A percentile compares a stretch with the other conserved stretches of the same genome.
phyloP scores from a whole-genome alignment of 92 coral and sea anemone genomes.

The Zoanthus gigantus region DNA sequence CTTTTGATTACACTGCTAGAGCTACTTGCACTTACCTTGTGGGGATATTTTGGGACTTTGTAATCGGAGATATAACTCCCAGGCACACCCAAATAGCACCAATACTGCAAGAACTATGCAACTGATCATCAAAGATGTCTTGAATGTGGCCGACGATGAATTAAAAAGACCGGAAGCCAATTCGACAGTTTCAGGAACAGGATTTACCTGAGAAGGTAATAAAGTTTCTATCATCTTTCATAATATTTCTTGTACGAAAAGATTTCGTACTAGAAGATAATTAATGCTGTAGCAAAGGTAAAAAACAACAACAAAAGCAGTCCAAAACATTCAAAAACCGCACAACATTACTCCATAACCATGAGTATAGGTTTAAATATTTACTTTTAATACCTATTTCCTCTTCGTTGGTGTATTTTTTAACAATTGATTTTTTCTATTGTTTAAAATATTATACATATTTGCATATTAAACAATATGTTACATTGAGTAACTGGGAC shows the following conservation, averaged over 20 bases:
- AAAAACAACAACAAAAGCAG: not conserved
- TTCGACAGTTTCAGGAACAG: slow-evolving; percentile 14
- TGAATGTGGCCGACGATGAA: not conserved
- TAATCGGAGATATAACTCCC: slow-evolving; percentile 17
- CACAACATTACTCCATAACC: not conserved
- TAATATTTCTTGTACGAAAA: not conserved
- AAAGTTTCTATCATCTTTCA: not conserved
- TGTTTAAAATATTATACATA: too few relatives aligned
- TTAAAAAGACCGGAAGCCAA: slow-evolving; percentile 29
- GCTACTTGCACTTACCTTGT: not conserved
- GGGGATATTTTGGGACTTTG: not conserved
- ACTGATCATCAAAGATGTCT: not conserved
- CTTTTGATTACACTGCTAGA: too few relatives aligned
- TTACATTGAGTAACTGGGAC: too few relatives aligned
- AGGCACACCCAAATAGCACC: slow-evolving; percentile 25
- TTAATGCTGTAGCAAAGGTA: not conserved
- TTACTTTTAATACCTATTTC: too few relatives aligned
- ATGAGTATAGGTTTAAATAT: too few relatives aligned
- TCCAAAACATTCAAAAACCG: not conserved
- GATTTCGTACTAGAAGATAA: not conserved
- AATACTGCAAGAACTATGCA: slow-evolving; percentile 8
- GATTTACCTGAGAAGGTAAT: slow-evolving; percentile 9
- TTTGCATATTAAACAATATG: too few relatives aligned
- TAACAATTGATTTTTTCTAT: too few relatives aligned
- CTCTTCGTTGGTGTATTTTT: too few relatives aligned